Evolutionary conservation across 2,113 vertebrate genomes (phyloP), one percentile per base, ranked within the genome.

Genomic region (Lophura nycthemera): DNA sequence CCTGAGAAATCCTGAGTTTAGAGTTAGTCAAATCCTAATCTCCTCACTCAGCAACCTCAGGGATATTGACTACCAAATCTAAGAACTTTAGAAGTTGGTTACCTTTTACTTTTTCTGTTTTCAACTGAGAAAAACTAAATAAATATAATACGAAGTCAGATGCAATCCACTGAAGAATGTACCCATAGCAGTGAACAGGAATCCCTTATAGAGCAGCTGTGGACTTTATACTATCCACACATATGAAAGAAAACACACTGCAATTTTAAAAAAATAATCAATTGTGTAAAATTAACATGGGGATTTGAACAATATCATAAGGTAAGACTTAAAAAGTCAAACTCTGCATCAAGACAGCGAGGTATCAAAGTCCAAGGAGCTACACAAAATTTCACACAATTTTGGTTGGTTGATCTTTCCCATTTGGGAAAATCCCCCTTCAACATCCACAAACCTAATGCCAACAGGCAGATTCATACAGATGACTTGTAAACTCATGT

Each of bases 401-500:
- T 95, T 79, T 88, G 70, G 24, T 47, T 78, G 36, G 19, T 45
- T 32, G 65, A 52, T 80, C 52, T 89, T 93, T 92, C 80, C 86
- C 54, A 76, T 76, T 86, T 82, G 59, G 22, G 38, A 38, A 38
- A 8, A 38, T 38, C 16, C 34, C 64, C 86, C 47, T 92, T 83
- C 94, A 97, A 89, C 47, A 95, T 94, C 88, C 96, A 94, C 92
- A 96, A 93, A 94, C 38, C 64, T 25, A 86, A 21, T 5, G 86
- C 13, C 64, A 76, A 54, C 80, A 86, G 70, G 83, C 79, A 94
- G 76, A 71, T 29, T 34, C 0, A 7, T 52, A 93, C 79, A 40
- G 74, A 79, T 56, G 76, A 67, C 73, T 86, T 32, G 14, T 60
- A 60, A 91, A 65, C 83, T 94, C 45, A 15, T 9, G 40, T 92